Conservation (phyloP, 53 echinoderm and acorn worm species). For the Stichopus horrens region DNA sequence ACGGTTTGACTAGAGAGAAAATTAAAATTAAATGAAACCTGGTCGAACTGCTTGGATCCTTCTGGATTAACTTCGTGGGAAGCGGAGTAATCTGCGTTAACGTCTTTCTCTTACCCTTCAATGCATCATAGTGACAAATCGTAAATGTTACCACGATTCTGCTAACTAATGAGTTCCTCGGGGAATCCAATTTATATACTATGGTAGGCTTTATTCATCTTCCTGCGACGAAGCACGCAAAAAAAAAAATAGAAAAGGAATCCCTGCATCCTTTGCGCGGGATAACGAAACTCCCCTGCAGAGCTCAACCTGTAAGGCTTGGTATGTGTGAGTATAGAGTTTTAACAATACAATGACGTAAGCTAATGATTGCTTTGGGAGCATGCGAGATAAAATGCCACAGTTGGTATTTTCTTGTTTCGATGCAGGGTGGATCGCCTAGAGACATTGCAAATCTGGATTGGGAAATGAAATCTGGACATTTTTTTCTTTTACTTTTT, state of each 20-base stretch:
- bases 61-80: too few species aligned
- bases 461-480: too few species aligned
- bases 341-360: too few species aligned
- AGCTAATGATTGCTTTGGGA: too few species aligned
- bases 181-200: constrained; percentile 6
- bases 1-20: background rate
- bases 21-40: background rate
- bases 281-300: background rate
- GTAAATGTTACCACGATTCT: constrained; percentile 5
- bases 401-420: background rate
- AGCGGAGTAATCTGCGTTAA: too few species aligned
- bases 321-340: too few species aligned
- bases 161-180: constrained; percentile 23
- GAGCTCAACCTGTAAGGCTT: background rate
- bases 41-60: too few species aligned
- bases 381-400: background rate
- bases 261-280: background rate
- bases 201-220: background rate
- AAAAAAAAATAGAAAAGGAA: background rate
- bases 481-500: background rate
- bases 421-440: background rate
- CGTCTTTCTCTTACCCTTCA: too few species aligned
- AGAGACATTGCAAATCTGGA: background rate
- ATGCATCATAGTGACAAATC: background rate
- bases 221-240: background rate